A percentile compares a stretch with the other conserved stretches of the same genome.
phyloP scores from a whole-genome alignment of 2,888 invertebrate genomes.

The Diadromus collaris region DNA sequence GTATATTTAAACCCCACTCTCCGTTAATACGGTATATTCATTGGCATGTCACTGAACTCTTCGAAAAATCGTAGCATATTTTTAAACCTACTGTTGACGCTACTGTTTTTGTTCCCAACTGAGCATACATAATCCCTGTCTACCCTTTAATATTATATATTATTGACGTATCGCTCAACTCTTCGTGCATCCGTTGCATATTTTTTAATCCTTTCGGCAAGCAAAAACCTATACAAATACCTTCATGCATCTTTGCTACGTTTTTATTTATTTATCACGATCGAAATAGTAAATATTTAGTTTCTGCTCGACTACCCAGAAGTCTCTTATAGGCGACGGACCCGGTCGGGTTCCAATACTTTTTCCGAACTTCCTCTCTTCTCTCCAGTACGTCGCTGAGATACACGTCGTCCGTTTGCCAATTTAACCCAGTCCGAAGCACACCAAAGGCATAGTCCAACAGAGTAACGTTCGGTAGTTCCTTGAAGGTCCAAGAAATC shows the following conservation, averaged over 20 bases:
- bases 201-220: not conserved
- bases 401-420: not conserved
- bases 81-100: too few species aligned
- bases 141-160: not conserved
- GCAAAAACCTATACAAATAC: not conserved
- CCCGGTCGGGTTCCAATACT: slow-evolving; percentile 5
- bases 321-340: not conserved
- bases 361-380: not conserved
- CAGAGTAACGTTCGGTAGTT: slow-evolving; percentile 16
- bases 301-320: not conserved
- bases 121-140: not conserved
- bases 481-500: slow-evolving; percentile 32
- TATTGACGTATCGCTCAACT: too few species aligned
- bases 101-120: not conserved
- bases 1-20: not conserved
- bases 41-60: not conserved
- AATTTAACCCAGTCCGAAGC: slow-evolving; percentile 8
- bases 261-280: not conserved
- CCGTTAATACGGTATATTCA: not conserved
- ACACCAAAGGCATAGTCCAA: slow-evolving; percentile 17
- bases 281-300: not conserved
- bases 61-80: not conserved
- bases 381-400: not conserved
- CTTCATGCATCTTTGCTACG: not conserved
- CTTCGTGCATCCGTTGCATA: not conserved